A percentile compares a stretch with the other conserved stretches of the same genome.
Evolutionary conservation across 1,140 invertebrate genomes (phyloP).

Genomic region (Anastrepha ludens): DNA sequence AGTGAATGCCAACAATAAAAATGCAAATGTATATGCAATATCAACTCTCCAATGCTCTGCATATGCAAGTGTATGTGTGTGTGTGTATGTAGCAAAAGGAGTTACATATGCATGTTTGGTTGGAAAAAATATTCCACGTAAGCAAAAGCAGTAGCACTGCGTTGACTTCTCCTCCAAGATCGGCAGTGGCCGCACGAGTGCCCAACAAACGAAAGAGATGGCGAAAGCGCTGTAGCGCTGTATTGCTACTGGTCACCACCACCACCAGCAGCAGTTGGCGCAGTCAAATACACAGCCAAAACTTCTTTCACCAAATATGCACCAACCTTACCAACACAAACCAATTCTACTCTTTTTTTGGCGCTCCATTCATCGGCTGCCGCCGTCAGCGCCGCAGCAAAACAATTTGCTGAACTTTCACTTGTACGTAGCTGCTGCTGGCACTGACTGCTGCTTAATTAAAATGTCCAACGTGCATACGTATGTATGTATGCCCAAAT

Average conservation of each 20-base stretch:
- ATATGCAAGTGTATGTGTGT: background rate
- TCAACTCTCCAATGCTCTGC: too few relatives aligned
- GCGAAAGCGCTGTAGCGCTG: background rate
- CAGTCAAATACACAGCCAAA: background rate
- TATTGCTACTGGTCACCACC: slow-evolving; percentile 32
- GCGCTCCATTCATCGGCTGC: background rate
- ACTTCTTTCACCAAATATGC: background rate
- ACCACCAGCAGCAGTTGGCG: background rate
- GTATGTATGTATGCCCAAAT: background rate
- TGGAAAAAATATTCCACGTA: background rate
- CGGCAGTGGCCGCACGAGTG: background rate
- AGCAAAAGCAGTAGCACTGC: slow-evolving; percentile 23
- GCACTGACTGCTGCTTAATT: slow-evolving; percentile 23
- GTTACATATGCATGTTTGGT: too few relatives aligned
- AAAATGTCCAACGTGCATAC: background rate
- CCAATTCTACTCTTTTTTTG: background rate
- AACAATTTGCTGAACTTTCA: slow-evolving; percentile 46
- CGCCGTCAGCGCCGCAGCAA: background rate
- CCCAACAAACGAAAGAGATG: slow-evolving; percentile 20
- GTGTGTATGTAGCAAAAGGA: too few relatives aligned
- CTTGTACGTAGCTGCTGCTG: background rate
- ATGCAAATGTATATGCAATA: too few relatives aligned
- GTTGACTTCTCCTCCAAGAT: background rate
- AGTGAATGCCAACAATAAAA: too few relatives aligned
- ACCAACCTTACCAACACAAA: background rate